These are phyloP conservation scores for Odontamblyopus lacepedii DNA, from an alignment of 2,797 vertebrate species.

Conservation along the genomic window DNA sequence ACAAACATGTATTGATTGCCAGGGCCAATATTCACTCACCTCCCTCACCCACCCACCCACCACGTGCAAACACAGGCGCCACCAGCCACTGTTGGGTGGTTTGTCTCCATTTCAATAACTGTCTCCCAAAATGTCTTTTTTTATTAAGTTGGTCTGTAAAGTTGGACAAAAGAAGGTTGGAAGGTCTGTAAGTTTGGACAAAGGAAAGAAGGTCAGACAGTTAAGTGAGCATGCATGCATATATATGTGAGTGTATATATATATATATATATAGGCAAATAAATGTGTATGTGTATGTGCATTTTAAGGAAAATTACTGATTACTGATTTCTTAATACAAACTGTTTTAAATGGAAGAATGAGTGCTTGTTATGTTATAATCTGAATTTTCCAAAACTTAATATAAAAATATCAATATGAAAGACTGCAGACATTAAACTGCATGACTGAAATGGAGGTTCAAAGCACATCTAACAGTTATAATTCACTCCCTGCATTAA, in stretches of 20 bases:
- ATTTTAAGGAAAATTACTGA: too few species aligned
- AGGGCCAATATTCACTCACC: conserved; percentile 28
- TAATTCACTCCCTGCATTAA: conserved; percentile 61
- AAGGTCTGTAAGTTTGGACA: conserved; percentile 36
- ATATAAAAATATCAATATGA: not conserved
- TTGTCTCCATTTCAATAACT: conserved; percentile 45
- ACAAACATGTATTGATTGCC: conserved; percentile 56
- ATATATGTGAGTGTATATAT: too few species aligned
- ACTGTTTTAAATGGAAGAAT: not conserved
- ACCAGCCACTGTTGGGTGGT: conserved; percentile 23
- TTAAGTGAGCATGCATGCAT: conserved; percentile 51
- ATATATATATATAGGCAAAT: too few species aligned
- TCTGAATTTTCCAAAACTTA: too few species aligned
- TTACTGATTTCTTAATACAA: too few species aligned
- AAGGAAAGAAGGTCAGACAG: conserved; percentile 69
- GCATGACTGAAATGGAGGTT: conserved; percentile 54
- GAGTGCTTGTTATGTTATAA: too few species aligned
- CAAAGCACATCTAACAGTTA: conserved; percentile 55
- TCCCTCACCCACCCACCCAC: conserved; percentile 4
- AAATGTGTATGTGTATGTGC: too few species aligned
- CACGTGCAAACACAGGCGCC: not conserved
- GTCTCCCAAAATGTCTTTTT: conserved; percentile 50
- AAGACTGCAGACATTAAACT: not conserved
- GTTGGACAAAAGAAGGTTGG: conserved; percentile 40
- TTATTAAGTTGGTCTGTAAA: conserved; percentile 46